phyloP scores from a whole-genome alignment of 2,797 vertebrate species.

The Lycodopsis pacificus region DNA sequence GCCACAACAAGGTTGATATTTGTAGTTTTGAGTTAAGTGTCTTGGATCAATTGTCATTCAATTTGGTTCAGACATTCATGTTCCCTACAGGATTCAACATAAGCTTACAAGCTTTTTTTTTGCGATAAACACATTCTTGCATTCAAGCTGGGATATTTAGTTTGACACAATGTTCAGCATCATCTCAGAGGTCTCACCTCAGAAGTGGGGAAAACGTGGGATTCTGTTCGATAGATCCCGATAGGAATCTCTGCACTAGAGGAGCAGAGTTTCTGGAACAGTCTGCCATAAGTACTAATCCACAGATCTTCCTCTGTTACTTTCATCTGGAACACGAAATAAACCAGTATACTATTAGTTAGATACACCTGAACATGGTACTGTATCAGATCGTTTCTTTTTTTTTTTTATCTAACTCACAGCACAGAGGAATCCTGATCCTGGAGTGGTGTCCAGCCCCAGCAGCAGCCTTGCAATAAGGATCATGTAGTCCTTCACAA shows the following conservation, averaged over 20 bases:
- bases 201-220: conserved; percentile 79
- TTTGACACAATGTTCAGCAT: background rate
- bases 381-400: background rate
- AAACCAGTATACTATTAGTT: background rate
- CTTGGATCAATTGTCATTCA: background rate
- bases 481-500: conserved; percentile 91
- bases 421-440: conserved; percentile 88
- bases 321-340: conserved; percentile 78
- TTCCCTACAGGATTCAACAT: background rate
- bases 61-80: background rate
- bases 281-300: conserved; percentile 86
- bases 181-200: conserved; percentile 73
- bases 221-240: conserved; percentile 87
- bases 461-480: conserved; percentile 86
- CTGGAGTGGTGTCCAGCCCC: conserved; percentile 88
- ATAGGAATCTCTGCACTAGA: conserved; percentile 88
- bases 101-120: no score
- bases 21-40: background rate
- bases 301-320: conserved; percentile 87
- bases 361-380: background rate
- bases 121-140: background rate
- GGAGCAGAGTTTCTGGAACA: conserved; percentile 89
- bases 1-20: background rate
- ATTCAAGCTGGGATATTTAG: background rate
- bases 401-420: conserved; percentile 73